phyloP scores from a whole-genome alignment of 2,888 invertebrate genomes.

The Allolobophora icterica region DNA sequence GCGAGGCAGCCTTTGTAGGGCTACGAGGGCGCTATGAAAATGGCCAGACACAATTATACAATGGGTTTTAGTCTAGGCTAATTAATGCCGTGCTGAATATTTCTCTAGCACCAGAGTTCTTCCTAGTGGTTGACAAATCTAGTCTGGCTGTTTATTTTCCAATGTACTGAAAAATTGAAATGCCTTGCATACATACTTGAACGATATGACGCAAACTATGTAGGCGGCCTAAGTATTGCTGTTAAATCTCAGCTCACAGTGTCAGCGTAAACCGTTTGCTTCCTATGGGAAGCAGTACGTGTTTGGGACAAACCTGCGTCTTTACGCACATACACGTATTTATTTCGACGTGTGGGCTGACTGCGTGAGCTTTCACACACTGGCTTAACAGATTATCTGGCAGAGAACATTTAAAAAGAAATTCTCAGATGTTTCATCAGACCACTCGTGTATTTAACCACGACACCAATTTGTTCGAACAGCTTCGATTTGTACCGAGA shows the following conservation, averaged over 20 bases:
- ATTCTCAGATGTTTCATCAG: background rate
- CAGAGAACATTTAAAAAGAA: background rate
- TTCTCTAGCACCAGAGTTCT: background rate
- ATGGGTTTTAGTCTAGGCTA: no score
- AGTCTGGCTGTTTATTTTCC: background rate
- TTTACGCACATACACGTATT: background rate
- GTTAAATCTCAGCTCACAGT: background rate
- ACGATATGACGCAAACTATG: background rate
- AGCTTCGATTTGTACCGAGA: background rate
- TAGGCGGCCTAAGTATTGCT: background rate
- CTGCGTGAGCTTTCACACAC: background rate
- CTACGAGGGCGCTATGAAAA: background rate
- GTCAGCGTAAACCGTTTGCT: background rate
- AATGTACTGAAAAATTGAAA: background rate
- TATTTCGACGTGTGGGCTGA: background rate
- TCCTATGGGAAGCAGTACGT: background rate
- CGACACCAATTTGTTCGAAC: background rate
- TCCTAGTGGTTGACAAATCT: background rate
- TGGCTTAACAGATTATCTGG: conserved; percentile 17
- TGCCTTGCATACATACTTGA: background rate
- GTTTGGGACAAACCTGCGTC: background rate
- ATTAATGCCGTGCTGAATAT: background rate
- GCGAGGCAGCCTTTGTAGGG: background rate
- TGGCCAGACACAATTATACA: background rate
- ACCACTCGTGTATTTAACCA: background rate